Conservation (phyloP, 2,113 vertebrate genomes). For the Calidris pygmaea region DNA sequence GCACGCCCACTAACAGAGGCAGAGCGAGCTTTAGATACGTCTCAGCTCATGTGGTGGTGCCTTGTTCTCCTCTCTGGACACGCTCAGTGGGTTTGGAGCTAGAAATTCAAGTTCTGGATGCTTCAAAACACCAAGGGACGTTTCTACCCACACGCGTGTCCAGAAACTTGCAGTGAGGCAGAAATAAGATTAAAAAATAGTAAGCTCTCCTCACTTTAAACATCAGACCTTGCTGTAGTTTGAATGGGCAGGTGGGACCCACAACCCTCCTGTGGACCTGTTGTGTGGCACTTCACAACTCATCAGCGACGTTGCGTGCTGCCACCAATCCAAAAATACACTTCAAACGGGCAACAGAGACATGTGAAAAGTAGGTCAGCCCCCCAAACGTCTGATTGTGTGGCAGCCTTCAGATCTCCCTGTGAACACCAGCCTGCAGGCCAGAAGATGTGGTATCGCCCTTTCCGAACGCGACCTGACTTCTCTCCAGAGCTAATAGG, state of each 20-base stretch:
- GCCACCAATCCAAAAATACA: constrained; percentile 34
- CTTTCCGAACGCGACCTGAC: constrained; percentile 34
- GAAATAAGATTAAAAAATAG: background rate
- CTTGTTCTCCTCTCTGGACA: background rate
- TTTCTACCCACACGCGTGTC: background rate
- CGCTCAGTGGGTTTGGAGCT: background rate
- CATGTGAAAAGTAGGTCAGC: constrained; percentile 47
- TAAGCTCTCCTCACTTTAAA: background rate
- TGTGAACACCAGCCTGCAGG: background rate
- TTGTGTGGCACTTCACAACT: background rate
- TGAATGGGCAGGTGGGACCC: constrained; percentile 1
- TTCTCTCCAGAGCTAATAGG: constrained; percentile 18
- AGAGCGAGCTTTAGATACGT: fast-evolving
- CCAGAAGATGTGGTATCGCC: constrained; percentile 27
- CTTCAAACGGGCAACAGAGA: constrained; percentile 12
- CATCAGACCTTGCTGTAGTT: background rate
- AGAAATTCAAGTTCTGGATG: background rate
- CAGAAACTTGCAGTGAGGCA: background rate
- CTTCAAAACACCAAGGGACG: background rate
- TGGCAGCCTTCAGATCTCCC: constrained; percentile 48
- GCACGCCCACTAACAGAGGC: fast-evolving
- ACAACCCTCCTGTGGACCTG: background rate
- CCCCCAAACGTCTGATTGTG: constrained; percentile 5
- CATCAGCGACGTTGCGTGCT: background rate
- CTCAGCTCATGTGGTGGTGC: background rate